Base-by-base conservation (phyloP, 1,140 invertebrate species). In the Pseudomyrmex pallidus region DNA sequence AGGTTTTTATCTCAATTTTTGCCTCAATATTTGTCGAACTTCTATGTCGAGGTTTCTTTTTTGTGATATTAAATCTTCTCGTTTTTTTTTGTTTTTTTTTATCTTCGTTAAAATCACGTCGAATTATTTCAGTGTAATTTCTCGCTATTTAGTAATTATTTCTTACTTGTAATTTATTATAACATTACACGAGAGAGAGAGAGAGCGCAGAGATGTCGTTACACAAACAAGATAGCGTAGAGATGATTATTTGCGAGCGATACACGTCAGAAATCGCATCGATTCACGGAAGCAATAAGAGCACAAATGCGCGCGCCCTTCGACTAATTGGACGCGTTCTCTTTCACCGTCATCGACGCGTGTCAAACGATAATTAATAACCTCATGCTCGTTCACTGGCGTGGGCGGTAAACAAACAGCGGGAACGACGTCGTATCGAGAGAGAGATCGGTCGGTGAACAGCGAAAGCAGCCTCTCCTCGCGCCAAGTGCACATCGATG, bases 331-430 rank as follows among this genome's bases (percentile, higher is more conserved):
- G 63, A 66, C 62, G 63, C 62, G 48, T 50, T 20, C 52, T 63
- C 57, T 62, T 89, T 82, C 83, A 62, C 73, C 62, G 78, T 48
- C 59, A 83, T 82, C 77, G 87, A 85, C 84, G 63, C 57, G 73
- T 63, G 84, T 89, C 88, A 84, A 89, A 88, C 73, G 87, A 89
- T 89, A 89, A 89, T 89, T 89, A 89, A 89, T 89, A 89, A 89
- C 87, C 87, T 86, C 76, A 86, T 82, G 84, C 82, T 70, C 56
- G 76, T 61, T 35, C 35, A 35, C 44, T 50, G 74, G 54, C 62
- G 72, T 88, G 56, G 62, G 77, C 46, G 77, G 57, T 89, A 88
- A 89, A 89, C 88, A 89, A 86, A 89, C 88, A 86, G 54, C 46
- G 57, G 46, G 35, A 35, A 35, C 74, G 22, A 50, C 48, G 64